Percentiles rank a stretch among this genome's conserved stretches.
These are phyloP conservation scores for Drosophila colorata DNA, from an alignment of 2,888 invertebrate species.

Conservation along the genomic window DNA sequence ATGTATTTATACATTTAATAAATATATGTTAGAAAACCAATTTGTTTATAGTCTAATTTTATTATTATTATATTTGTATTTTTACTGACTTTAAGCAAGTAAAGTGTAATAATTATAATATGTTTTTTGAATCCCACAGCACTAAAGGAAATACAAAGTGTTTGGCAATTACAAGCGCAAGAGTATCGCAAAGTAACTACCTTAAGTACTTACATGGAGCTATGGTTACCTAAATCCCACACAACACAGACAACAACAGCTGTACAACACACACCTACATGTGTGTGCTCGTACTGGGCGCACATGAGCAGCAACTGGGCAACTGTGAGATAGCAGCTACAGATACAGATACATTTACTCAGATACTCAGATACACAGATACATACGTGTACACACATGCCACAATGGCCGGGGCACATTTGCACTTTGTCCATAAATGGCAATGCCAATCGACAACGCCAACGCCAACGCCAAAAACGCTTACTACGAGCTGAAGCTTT, in stretches of 20 bases:
- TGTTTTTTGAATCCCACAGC: too few relatives aligned
- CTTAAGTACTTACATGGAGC: slow-evolving; percentile 8
- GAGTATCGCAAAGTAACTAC: slow-evolving; percentile 23
- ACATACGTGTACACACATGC: slow-evolving; percentile 42
- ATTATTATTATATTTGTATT: too few relatives aligned
- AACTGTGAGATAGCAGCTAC: slow-evolving; percentile 31
- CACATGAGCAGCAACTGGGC: slow-evolving; percentile 34
- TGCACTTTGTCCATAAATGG: slow-evolving; percentile 78
- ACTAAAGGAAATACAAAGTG: slow-evolving; percentile 1
- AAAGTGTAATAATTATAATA: too few relatives aligned
- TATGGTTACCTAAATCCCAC: slow-evolving; percentile 29
- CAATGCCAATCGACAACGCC: slow-evolving; percentile 66
- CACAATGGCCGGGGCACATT: slow-evolving; percentile 62
- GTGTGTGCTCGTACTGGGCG: slow-evolving; percentile 42
- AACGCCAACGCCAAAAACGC: slow-evolving; percentile 58
- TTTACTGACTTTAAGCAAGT: too few relatives aligned
- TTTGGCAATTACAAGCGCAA: slow-evolving; percentile 9
- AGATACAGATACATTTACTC: slow-evolving; percentile 7
- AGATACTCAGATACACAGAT: slow-evolving; percentile 16
- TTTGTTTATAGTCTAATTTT: too few relatives aligned
- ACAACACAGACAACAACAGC: slow-evolving; percentile 1
- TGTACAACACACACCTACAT: slow-evolving; percentile 8
- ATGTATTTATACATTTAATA: too few relatives aligned
- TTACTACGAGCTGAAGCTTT: slow-evolving; percentile 68
- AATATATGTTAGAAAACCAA: too few relatives aligned